Percentiles rank a stretch among this genome's conserved stretches.
Evolutionary conservation across 2,888 invertebrate genomes (phyloP).

Genomic region (Corythucha ciliata): DNA sequence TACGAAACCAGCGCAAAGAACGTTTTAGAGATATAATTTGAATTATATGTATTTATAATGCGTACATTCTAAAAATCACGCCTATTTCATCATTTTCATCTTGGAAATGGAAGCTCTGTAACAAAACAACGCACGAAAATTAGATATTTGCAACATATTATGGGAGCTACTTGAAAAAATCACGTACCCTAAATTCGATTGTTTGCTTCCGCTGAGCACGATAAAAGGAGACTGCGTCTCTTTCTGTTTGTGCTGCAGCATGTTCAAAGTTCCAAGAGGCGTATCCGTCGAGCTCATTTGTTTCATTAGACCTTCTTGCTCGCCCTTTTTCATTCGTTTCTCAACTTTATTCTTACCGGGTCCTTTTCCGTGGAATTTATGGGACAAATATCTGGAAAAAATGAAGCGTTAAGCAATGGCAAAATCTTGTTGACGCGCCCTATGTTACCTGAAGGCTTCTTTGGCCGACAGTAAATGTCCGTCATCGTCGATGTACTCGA

Average conservation of each 20-base stretch:
- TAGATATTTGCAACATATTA: too few relatives aligned
- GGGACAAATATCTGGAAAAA: constrained; percentile 67
- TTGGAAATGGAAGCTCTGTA: constrained; percentile 19
- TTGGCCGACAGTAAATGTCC: constrained; percentile 86
- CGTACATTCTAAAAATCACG: too few relatives aligned
- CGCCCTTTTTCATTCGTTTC: constrained; percentile 86
- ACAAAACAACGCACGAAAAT: too few relatives aligned
- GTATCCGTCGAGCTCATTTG: constrained; percentile 98
- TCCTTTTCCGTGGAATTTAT: constrained; percentile 98
- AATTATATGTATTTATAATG: too few relatives aligned
- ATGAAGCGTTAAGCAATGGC: not conserved
- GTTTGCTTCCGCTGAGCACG: constrained; percentile 82
- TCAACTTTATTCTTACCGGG: constrained; percentile 97
- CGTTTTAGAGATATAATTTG: too few relatives aligned
- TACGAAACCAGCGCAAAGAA: too few relatives aligned
- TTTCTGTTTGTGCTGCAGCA: constrained; percentile 91
- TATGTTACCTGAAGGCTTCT: constrained; percentile 72
- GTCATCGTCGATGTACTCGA: constrained; percentile 95
- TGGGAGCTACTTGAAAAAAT: too few relatives aligned
- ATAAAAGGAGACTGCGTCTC: constrained; percentile 88
- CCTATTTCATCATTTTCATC: constrained; percentile 17
- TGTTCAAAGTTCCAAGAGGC: constrained; percentile 85
- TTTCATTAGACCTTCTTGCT: constrained; percentile 91
- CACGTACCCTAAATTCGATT: too few relatives aligned
- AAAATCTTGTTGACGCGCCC: not conserved